Conservation (phyloP, 2,888 invertebrate species). For the Pammene aurita region DNA sequence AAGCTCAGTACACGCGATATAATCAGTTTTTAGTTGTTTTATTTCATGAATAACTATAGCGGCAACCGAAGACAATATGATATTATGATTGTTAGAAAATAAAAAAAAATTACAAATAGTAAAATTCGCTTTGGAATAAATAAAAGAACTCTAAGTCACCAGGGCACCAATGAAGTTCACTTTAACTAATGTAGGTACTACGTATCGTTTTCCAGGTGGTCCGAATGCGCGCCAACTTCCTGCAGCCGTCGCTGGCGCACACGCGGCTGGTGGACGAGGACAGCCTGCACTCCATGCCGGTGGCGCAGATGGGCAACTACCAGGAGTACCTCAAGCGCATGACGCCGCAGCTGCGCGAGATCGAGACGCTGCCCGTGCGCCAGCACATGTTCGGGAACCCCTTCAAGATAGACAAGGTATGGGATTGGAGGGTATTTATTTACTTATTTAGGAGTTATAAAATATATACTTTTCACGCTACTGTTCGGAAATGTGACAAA, state of each 20-base stretch:
- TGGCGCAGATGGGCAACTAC: slow-evolving; percentile 99
- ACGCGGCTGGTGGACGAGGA: slow-evolving; percentile 93
- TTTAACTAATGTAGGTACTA: neutral
- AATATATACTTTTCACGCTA: too few relatives aligned
- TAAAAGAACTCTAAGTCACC: too few relatives aligned
- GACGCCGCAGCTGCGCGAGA: slow-evolving; percentile 95
- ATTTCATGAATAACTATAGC: too few relatives aligned
- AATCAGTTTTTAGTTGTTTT: too few relatives aligned
- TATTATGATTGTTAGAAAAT: too few relatives aligned
- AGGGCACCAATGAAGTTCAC: too few relatives aligned
- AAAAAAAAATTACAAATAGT: too few relatives aligned
- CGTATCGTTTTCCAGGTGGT: slow-evolving; percentile 84
- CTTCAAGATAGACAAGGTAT: slow-evolving; percentile 98
- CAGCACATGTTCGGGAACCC: slow-evolving; percentile 99
- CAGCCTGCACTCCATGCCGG: slow-evolving; percentile 96
- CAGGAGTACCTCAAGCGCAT: slow-evolving; percentile 98
- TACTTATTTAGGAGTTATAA: neutral
- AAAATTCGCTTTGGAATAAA: too few relatives aligned
- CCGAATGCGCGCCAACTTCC: slow-evolving; percentile 96
- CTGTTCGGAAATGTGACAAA: too few relatives aligned
- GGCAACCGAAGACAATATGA: too few relatives aligned
- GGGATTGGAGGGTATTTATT: neutral
- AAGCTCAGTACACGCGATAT: too few relatives aligned
- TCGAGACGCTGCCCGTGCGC: slow-evolving; percentile 96
- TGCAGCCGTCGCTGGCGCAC: slow-evolving; percentile 90